Evolutionary conservation across 2,113 vertebrate genomes (phyloP).

Genomic region (Microcebus murinus): DNA sequence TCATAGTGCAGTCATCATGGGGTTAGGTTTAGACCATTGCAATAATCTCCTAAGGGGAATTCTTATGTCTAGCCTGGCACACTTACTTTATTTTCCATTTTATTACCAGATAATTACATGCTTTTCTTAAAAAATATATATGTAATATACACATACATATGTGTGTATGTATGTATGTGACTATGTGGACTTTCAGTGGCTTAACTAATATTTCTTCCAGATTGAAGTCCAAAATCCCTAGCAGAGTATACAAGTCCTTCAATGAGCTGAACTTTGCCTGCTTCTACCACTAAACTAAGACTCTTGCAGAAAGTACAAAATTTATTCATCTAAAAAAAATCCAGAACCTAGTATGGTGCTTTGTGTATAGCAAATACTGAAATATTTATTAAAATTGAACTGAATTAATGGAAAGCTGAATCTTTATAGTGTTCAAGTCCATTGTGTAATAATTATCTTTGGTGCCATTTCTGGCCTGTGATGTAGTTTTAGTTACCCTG

Average conservation of each 20-base stretch:
- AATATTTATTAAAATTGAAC: not conserved
- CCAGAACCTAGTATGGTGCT: not conserved
- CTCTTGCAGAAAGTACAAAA: not conserved
- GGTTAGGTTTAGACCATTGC: not conserved
- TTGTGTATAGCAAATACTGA: not conserved
- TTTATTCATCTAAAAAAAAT: not conserved
- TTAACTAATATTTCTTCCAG: slow-evolving; percentile 2
- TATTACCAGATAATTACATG: not conserved
- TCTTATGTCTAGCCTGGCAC: not conserved
- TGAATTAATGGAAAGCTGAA: not conserved
- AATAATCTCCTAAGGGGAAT: not conserved
- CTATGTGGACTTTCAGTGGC: not conserved
- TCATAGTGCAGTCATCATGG: not conserved
- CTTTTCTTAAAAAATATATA: not conserved
- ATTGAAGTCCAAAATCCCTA: not conserved
- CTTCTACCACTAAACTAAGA: not conserved
- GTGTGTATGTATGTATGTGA: not conserved
- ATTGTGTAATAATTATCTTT: slow-evolving; percentile 11
- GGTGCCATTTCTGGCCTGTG: slow-evolving; percentile 60
- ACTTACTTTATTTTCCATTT: not conserved
- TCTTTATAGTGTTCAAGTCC: not conserved
- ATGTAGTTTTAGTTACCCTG: slow-evolving; percentile 48
- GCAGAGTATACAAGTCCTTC: not conserved
- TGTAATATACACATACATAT: not conserved
- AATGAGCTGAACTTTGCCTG: not conserved